Evolutionary conservation across 1,140 invertebrate genomes (phyloP).

Genomic region (Scaptomyza hsui): DNA sequence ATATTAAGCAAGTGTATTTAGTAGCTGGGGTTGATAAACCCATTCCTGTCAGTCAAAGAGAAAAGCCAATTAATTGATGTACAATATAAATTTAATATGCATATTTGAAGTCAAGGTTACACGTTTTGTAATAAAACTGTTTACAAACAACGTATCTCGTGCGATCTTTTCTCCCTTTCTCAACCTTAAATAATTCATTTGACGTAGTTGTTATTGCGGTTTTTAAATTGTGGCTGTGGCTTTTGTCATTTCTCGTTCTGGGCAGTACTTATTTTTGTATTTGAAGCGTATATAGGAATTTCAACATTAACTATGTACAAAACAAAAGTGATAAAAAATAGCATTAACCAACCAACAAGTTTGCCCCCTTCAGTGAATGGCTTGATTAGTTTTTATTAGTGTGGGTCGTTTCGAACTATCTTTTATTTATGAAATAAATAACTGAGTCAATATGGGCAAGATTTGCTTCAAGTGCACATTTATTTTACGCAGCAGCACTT

Average conservation of each 20-base stretch:
- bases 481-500: constrained; percentile 44
- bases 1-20: constrained; percentile 9
- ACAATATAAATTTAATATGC: constrained; percentile 6
- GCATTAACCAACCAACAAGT: background rate
- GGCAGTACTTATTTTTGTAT: constrained; percentile 8
- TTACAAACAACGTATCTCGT: constrained; percentile 1
- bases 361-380: background rate
- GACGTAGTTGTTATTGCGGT: constrained; percentile 20
- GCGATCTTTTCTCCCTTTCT: background rate
- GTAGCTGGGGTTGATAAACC: constrained; percentile 28
- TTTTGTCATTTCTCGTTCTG: constrained; percentile 16
- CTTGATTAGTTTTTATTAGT: constrained; percentile 2
- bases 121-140: background rate
- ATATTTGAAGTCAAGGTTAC: no score
- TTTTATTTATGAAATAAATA: constrained; percentile 18
- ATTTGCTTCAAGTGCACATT: constrained; percentile 30
- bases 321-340: constrained; percentile 21
- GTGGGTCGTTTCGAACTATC: constrained; percentile 23
- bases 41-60: constrained; percentile 2
- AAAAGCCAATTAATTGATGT: no score
- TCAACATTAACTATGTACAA: constrained; percentile 6
- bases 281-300: constrained; percentile 15
- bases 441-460: constrained; percentile 16
- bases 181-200: constrained; percentile 21
- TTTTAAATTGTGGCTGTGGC: constrained; percentile 4